Base-by-base conservation (phyloP, 2,113 vertebrate genomes). In the Myocastor coypus region DNA sequence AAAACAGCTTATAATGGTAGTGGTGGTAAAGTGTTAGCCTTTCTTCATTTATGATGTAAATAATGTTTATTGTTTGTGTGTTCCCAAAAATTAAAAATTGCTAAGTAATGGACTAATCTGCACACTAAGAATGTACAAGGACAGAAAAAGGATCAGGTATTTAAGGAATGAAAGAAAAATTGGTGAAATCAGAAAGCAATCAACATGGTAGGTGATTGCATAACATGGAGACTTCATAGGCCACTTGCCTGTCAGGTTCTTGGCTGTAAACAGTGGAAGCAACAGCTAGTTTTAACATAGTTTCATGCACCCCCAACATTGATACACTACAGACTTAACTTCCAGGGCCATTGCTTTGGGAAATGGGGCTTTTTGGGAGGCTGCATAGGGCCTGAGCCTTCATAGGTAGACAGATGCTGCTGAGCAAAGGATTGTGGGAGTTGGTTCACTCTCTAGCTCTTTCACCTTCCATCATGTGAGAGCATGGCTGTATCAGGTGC, bases 61-160 rank as follows among this genome's bases (percentile, higher is more conserved):
- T 42, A 81, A 75, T 77, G 59, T n/a, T 57, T 92, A 80, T 69
- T 92, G 40, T 94, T 91, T 83, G 17, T 88, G 50, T 81, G 30
- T 3, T 80, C 13, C 24, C 26, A 42, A 69, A 22, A 78, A 92
- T 87, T 59, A 92, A 84, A 64, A 55, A 83, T 78, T 83, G 28
- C 20, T 80, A 87, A 50, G 0, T 16, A 85, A 75, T 57, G 37
- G 30, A 46, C 83, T 84, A 40, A 95, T 92, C 14, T 69, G 5
- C 1, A 69, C 10, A 5, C 14, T n/a, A 77, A 59, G 61, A 63
- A 57, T 84, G n/a, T 71, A 20, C n/a, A 85, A 83, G 95, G 10
- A 37, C 78, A 78, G 16, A 12, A 32, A 40, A 89, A 73, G 46
- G 57, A 32, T 77, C 1, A 28, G 68, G 84, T 50, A 11, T 84